phyloP scores from a whole-genome alignment of 2,113 vertebrate species.

The Burhinus bistriatus region DNA sequence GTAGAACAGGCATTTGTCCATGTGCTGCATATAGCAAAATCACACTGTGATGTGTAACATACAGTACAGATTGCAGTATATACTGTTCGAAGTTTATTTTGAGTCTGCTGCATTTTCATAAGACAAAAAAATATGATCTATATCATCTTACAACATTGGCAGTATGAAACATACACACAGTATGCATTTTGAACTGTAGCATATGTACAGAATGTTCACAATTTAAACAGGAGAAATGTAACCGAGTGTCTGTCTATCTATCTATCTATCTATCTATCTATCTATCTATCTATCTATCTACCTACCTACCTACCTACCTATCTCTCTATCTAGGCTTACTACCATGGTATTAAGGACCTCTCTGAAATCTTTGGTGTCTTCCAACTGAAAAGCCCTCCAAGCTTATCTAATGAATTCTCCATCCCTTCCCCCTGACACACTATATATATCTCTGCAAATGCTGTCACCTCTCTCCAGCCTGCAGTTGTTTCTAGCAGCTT shows the following conservation, averaged over 20 bases:
- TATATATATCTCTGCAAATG: neutral
- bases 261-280: neutral
- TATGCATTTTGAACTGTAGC: constrained; percentile 72
- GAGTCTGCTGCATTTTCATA: constrained; percentile 69
- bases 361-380: neutral
- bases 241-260: constrained; percentile 25
- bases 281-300: no score
- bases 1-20: constrained; percentile 53
- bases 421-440: fast-evolving
- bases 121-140: constrained; percentile 70
- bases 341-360: neutral
- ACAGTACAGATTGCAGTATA: constrained; percentile 66
- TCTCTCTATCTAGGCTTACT: neutral
- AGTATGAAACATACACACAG: constrained; percentile 67
- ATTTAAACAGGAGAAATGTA: constrained; percentile 65
- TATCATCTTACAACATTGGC: constrained; percentile 72
- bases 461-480: neutral
- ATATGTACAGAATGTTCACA: constrained; percentile 70
- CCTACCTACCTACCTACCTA: neutral
- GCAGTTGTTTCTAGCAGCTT: neutral
- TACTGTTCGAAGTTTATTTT: constrained; percentile 67
- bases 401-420: neutral
- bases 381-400: neutral
- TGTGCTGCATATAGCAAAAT: constrained; percentile 63
- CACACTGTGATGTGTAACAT: constrained; percentile 60